phyloP scores from a whole-genome alignment of 2,888 invertebrate genomes.

The Amblyteles armatorius region DNA sequence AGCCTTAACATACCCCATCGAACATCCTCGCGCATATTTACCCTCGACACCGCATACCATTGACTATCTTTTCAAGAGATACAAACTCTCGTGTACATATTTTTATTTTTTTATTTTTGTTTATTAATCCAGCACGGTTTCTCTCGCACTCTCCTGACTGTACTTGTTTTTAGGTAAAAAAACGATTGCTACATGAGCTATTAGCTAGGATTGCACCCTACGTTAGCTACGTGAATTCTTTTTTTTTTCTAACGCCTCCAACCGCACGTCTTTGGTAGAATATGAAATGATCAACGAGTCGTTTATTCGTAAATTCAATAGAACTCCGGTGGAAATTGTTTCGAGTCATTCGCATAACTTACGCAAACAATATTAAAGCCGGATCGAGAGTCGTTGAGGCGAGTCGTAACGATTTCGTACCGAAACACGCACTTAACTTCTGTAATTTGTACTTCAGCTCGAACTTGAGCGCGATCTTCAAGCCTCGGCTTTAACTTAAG shows the following conservation, averaged over 20 bases:
- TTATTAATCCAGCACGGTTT: slow-evolving; percentile 37
- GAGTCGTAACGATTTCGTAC: not conserved
- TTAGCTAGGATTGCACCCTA: slow-evolving; percentile 33
- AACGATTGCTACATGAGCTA: slow-evolving; percentile 45
- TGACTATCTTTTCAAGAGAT: slow-evolving; percentile 38
- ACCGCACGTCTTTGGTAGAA: slow-evolving; percentile 41
- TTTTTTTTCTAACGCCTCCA: slow-evolving; percentile 33
- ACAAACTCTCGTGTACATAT: slow-evolving; percentile 28
- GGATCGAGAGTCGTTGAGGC: slow-evolving; percentile 2
- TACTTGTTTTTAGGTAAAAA: slow-evolving; percentile 50
- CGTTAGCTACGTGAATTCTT: not conserved
- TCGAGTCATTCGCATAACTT: not conserved
- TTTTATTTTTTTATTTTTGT: slow-evolving; percentile 33
- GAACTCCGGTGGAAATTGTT: not conserved
- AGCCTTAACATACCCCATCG: slow-evolving; percentile 37
- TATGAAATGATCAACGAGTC: slow-evolving; percentile 46
- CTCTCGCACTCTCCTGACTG: slow-evolving; percentile 13
- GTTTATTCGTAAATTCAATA: slow-evolving; percentile 1
- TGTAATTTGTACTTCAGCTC: slow-evolving; percentile 7
- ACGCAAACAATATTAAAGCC: not conserved
- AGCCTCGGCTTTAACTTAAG: too few relatives aligned
- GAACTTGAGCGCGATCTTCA: not conserved
- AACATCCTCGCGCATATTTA: slow-evolving; percentile 46
- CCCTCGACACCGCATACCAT: slow-evolving; percentile 28
- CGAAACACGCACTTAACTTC: not conserved